Conservation (phyloP, 1,140 invertebrate species). For the Bombus fervidus region DNA sequence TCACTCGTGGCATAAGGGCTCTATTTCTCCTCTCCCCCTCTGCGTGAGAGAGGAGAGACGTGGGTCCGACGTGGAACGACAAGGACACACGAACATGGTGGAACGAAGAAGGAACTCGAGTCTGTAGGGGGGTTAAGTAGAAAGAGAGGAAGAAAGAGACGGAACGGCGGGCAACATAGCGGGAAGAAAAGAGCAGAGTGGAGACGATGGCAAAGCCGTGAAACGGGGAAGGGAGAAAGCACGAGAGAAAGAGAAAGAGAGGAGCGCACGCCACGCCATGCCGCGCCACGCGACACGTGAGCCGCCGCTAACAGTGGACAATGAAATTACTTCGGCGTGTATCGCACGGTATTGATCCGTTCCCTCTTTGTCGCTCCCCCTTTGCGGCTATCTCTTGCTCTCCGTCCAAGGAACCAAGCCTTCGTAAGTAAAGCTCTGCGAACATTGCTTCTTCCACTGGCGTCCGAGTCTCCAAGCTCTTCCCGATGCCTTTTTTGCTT, state of each 20-base stretch:
- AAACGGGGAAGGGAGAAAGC: constrained; percentile 12
- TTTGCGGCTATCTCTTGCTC: constrained; percentile 27
- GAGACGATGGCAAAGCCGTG: not conserved
- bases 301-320: constrained; percentile 75
- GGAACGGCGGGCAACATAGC: no score
- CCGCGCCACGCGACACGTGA: constrained; percentile 74
- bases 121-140: not conserved
- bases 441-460: constrained; percentile 51
- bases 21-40: constrained; percentile 56
- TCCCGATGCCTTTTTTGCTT: not conserved
- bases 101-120: constrained; percentile 2
- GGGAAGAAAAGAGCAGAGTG: not conserved
- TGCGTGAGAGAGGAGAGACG: constrained; percentile 10
- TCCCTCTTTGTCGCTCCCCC: constrained; percentile 60
- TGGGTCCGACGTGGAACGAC: constrained; percentile 15
- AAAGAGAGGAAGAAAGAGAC: not conserved
- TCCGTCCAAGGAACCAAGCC: constrained; percentile 42
- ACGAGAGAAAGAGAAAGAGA: constrained; percentile 16
- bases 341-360: constrained; percentile 75
- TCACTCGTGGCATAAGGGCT: constrained; percentile 71
- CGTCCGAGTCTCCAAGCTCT: not conserved
- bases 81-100: constrained; percentile 13
- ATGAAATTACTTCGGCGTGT: constrained; percentile 77
- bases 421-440: constrained; percentile 40
- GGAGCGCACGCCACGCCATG: constrained; percentile 62